Evolutionary conservation across 2,797 vertebrate species (phyloP).

Genomic region (Enteromius thamalakanensis): DNA sequence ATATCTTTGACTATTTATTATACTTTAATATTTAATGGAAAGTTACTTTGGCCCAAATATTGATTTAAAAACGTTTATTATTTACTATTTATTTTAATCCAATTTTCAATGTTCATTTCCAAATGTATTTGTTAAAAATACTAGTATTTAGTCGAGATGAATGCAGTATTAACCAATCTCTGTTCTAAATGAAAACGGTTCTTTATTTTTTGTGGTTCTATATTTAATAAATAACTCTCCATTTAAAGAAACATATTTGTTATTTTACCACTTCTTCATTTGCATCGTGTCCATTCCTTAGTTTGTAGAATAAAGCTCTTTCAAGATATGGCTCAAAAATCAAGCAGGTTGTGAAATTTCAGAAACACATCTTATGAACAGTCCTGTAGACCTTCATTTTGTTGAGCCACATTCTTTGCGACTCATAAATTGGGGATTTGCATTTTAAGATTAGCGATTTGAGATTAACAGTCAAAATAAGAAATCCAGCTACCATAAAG

Average conservation of each 20-base stretch:
- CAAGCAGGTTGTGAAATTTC: not conserved
- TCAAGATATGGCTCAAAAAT: not conserved
- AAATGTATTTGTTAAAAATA: not conserved
- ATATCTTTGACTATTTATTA: not conserved
- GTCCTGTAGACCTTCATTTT: not conserved
- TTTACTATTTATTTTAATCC: not conserved
- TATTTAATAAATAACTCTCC: not conserved
- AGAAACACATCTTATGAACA: not conserved
- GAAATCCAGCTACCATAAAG: slow-evolving; percentile 33
- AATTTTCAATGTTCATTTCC: not conserved
- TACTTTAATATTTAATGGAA: not conserved
- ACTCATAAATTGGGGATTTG: slow-evolving; percentile 10
- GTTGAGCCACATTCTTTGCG: not conserved
- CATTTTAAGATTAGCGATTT: slow-evolving; percentile 1
- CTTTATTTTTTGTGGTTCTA: not conserved
- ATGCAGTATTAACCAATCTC: not conserved
- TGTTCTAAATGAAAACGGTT: not conserved
- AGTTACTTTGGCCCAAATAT: not conserved
- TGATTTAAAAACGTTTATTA: not conserved
- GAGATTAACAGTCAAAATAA: slow-evolving; percentile 15
- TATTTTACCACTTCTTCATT: not conserved
- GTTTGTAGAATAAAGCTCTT: not conserved
- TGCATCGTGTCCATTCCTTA: not conserved
- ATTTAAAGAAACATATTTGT: not conserved
- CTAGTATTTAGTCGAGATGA: not conserved